Percentiles rank a stretch among this genome's conserved stretches.
Evolutionary conservation across 30 jellyfish, hydroid and myxozoan genomes (phyloP).

Genomic region (Clytia hemisphaerica): DNA sequence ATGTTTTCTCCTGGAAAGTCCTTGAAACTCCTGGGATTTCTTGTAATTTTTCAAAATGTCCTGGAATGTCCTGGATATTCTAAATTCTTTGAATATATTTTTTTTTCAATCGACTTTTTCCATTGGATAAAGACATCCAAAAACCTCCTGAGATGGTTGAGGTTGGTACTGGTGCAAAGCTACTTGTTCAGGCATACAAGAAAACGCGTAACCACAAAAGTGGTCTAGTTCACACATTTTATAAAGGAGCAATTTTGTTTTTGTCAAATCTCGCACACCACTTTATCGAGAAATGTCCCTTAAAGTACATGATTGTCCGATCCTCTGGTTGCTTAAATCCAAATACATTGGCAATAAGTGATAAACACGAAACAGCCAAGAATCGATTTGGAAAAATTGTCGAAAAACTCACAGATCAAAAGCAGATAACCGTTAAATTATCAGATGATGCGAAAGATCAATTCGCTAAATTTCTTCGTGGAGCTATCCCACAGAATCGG

Average conservation of each 20-base stretch:
- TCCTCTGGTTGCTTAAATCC: not conserved
- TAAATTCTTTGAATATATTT: too few species aligned
- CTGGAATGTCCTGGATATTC: too few species aligned
- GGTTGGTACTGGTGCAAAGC: not conserved
- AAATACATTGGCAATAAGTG: not conserved
- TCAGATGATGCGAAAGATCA: not conserved
- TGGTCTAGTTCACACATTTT: not conserved
- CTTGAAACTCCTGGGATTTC: too few species aligned
- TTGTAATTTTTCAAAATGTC: too few species aligned
- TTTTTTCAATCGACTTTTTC: too few species aligned
- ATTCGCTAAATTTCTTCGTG: not conserved
- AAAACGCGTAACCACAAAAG: not conserved
- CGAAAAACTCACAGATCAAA: too few species aligned
- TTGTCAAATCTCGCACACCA: not conserved
- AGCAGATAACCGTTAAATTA: not conserved
- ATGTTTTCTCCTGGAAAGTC: too few species aligned
- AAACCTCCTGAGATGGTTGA: slow-evolving; percentile 2
- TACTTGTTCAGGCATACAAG: not conserved
- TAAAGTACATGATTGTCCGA: not conserved
- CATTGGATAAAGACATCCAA: not conserved
- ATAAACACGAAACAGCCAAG: not conserved
- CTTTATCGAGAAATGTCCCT: not conserved
- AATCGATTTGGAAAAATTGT: not conserved
- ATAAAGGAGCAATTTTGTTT: not conserved
- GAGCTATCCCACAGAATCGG: not conserved